These are phyloP conservation scores for Malthinus flaveolus DNA, from an alignment of 2,888 invertebrate genomes.

Conservation along the genomic window DNA sequence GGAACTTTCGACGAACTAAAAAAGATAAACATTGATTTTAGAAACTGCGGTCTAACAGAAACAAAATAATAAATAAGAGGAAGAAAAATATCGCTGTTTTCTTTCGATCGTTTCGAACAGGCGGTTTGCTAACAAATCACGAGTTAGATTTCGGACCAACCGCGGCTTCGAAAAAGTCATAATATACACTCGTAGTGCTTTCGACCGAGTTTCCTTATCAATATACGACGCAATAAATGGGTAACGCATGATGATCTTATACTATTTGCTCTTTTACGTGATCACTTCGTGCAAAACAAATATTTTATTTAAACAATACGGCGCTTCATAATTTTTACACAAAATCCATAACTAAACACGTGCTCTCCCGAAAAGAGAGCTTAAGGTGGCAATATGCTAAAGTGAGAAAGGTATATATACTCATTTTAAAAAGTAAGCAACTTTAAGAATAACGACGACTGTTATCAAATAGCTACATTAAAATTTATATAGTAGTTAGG, in stretches of 20 bases:
- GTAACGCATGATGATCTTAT: conserved; percentile 23
- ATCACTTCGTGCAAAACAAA: not conserved
- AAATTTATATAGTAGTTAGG: no score
- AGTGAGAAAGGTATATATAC: no score
- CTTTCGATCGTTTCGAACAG: conserved; percentile 44
- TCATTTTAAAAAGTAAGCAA: no score
- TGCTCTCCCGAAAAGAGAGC: no score
- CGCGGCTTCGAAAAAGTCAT: conserved; percentile 24
- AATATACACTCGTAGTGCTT: conserved; percentile 28
- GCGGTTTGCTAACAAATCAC: conserved; percentile 45
- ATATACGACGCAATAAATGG: conserved; percentile 27
- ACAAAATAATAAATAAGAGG: conserved; percentile 40
- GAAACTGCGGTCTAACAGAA: conserved; percentile 37
- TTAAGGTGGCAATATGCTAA: no score
- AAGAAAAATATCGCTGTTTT: conserved; percentile 42
- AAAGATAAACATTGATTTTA: conserved; percentile 45
- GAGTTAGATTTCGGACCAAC: conserved; percentile 34
- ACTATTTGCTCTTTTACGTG: conserved; percentile 12
- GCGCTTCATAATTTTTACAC: no score
- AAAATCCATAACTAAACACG: no score
- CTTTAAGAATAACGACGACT: no score
- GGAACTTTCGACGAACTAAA: conserved; percentile 34
- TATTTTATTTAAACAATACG: no score
- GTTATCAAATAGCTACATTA: no score
- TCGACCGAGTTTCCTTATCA: conserved; percentile 26